A percentile compares a stretch with the other conserved stretches of the same genome.
Conservation (phyloP, 92 coral and sea anemone genomes). For the Heliopora coerulea region DNA sequence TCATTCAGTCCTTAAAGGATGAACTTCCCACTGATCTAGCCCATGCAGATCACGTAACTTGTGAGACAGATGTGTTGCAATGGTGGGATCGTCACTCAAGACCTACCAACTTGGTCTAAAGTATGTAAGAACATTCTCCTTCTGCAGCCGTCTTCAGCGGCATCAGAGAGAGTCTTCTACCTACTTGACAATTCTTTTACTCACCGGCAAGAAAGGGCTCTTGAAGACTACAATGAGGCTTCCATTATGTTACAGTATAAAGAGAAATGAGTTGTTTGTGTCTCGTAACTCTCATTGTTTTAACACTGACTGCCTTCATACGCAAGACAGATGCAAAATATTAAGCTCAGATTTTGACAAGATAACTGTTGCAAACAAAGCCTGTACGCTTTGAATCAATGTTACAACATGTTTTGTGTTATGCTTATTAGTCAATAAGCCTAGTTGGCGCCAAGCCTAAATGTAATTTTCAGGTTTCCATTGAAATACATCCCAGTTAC, state of each 20-base stretch:
- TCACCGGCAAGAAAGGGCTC: constrained; percentile 6
- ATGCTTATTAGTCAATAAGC: too few relatives aligned
- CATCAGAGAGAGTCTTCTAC: constrained; percentile 18
- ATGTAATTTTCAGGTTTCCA: too few relatives aligned
- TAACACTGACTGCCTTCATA: too few relatives aligned
- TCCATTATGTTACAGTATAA: constrained; percentile 11
- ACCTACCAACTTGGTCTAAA: constrained; percentile 49
- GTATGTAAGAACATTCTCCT: constrained; percentile 40
- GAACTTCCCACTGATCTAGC: constrained; percentile 36
- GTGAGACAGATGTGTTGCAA: constrained; percentile 45
- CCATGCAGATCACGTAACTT: constrained; percentile 54
- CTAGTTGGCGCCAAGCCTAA: too few relatives aligned
- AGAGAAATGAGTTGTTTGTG: too few relatives aligned
- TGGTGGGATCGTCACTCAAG: constrained; percentile 62
- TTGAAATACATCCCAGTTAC: too few relatives aligned
- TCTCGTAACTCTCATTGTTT: too few relatives aligned
- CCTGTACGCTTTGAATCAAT: too few relatives aligned
- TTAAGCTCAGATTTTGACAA: too few relatives aligned
- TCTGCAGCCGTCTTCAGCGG: constrained; percentile 51
- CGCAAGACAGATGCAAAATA: too few relatives aligned
- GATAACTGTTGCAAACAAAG: too few relatives aligned
- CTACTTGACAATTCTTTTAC: constrained; percentile 38
- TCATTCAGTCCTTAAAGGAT: constrained; percentile 29
- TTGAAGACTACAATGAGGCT: constrained; percentile 24
- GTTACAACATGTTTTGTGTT: too few relatives aligned